Conservation (phyloP, 2,113 vertebrate genomes). For the Trachemys scripta region DNA sequence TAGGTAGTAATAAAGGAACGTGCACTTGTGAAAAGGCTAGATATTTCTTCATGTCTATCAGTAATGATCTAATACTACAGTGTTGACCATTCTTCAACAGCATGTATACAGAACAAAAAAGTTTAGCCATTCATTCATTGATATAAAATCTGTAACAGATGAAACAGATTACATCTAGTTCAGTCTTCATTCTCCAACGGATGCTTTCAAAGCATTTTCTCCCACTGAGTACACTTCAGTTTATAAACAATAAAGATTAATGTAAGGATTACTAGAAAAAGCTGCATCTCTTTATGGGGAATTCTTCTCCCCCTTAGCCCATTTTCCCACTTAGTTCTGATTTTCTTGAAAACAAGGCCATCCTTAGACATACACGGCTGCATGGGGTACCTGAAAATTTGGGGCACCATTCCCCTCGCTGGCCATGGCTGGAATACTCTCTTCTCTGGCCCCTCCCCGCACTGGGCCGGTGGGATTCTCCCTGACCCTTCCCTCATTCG, state of each 20-base stretch:
- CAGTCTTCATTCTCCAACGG: fast-evolving
- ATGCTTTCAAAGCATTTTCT: fast-evolving
- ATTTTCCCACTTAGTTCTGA: not conserved
- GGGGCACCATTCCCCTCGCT: too few relatives aligned
- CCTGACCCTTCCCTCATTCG: too few relatives aligned
- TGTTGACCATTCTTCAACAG: not conserved
- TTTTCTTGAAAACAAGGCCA: not conserved
- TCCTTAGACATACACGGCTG: too few relatives aligned
- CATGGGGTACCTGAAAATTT: too few relatives aligned
- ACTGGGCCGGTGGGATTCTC: too few relatives aligned
- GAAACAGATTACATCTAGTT: fast-evolving
- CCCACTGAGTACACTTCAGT: not conserved
- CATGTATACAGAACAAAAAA: not conserved
- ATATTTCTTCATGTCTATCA: not conserved
- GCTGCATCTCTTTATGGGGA: not conserved
- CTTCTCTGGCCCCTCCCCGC: too few relatives aligned
- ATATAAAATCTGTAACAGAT: fast-evolving
- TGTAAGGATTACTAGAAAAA: not conserved
- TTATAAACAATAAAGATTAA: not conserved
- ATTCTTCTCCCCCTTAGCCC: not conserved
- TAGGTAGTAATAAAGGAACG: not conserved
- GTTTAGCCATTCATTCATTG: not conserved
- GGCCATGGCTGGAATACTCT: too few relatives aligned
- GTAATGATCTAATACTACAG: fast-evolving
- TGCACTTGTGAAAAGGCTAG: fast-evolving